Evolutionary conservation across 2,113 vertebrate species (phyloP).

Genomic region (Mandrillus leucophaeus): DNA sequence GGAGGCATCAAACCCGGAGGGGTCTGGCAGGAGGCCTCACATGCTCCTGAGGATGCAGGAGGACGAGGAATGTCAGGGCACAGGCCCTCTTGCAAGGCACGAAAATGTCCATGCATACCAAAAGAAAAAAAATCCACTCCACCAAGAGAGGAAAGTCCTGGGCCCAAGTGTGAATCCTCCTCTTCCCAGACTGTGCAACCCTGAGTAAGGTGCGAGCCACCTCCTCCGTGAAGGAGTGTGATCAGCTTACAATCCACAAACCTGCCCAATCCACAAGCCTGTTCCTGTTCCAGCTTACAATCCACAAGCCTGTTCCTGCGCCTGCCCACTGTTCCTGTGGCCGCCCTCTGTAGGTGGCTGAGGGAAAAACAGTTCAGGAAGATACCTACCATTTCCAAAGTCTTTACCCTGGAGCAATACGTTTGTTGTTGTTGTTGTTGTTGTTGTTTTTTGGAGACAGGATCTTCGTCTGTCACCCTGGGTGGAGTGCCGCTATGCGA

Average conservation of each 20-base stretch:
- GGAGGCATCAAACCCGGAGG: fast-evolving
- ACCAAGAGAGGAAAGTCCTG: neutral
- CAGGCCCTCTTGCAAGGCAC: neutral
- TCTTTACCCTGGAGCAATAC: neutral
- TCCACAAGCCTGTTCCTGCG: neutral
- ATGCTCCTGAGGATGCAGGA: neutral
- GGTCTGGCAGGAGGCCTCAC: neutral
- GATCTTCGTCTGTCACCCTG: no score
- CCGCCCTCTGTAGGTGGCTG: neutral
- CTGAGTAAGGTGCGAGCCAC: neutral
- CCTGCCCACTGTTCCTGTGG: neutral
- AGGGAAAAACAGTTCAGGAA: neutral
- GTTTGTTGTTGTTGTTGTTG: no score
- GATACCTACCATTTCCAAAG: neutral
- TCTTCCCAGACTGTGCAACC: fast-evolving
- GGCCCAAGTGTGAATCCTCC: neutral
- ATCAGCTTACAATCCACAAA: neutral
- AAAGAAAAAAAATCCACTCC: neutral
- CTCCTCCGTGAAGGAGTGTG: neutral
- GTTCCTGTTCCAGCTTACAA: no score
- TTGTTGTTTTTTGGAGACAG: neutral
- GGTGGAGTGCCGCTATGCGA: no score
- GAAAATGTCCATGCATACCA: neutral
- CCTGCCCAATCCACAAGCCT: no score
- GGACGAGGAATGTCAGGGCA: neutral